These are phyloP conservation scores for Megaceryle maxima DNA, from an alignment of 2,113 vertebrate genomes.

Conservation along the genomic window DNA sequence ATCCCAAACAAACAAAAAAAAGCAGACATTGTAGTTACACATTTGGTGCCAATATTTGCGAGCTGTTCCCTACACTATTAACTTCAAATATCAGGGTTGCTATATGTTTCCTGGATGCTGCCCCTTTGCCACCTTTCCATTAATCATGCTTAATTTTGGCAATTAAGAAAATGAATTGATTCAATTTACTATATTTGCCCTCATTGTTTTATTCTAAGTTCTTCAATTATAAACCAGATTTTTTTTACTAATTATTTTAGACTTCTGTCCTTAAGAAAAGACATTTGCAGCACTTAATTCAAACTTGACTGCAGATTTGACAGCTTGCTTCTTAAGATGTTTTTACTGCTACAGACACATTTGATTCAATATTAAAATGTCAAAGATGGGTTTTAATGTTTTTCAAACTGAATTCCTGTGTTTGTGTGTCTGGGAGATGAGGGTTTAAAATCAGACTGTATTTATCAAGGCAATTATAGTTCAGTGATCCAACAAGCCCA, in stretches of 20 bases:
- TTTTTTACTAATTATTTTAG: background rate
- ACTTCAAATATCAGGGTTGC: background rate
- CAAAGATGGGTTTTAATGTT: background rate
- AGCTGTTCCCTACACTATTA: background rate
- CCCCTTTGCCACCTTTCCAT: background rate
- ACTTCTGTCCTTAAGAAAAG: background rate
- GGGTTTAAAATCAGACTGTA: conserved; percentile 1
- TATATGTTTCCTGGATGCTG: background rate
- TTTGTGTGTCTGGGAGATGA: background rate
- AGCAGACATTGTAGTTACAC: fast-evolving
- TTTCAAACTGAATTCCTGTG: background rate
- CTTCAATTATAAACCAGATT: background rate
- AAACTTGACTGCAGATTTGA: background rate
- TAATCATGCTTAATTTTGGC: background rate
- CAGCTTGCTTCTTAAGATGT: background rate
- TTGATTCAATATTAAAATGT: background rate
- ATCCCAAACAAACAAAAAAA: background rate
- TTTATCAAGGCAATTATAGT: conserved; percentile 67
- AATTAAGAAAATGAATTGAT: background rate
- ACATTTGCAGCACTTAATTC: background rate
- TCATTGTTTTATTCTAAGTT: background rate
- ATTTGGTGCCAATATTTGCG: background rate
- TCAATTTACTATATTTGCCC: background rate
- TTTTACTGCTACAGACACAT: background rate
- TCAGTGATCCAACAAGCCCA: conserved; percentile 55